Conservation (phyloP, 2,797 vertebrate species). For the Psittacula derbiana region DNA sequence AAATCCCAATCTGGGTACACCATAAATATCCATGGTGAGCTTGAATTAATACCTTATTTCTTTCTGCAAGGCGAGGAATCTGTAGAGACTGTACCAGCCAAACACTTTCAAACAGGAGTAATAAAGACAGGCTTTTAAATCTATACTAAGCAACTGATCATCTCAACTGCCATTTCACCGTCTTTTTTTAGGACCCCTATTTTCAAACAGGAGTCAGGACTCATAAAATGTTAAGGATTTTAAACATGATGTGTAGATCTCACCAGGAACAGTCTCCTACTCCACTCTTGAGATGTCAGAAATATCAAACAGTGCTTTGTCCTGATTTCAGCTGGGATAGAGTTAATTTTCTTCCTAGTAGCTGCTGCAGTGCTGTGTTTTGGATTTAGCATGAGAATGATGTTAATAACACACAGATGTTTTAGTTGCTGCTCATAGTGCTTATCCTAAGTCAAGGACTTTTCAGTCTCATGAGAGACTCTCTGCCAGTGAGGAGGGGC, state of each 20-base stretch:
- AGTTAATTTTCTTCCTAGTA: neutral
- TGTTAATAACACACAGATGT: neutral
- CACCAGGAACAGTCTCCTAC: neutral
- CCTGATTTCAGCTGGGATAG: neutral
- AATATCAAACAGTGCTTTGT: neutral
- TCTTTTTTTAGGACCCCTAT: neutral
- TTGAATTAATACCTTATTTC: neutral
- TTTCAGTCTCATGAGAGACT: neutral
- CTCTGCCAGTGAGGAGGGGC: neutral
- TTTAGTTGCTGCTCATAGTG: neutral
- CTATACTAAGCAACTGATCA: neutral
- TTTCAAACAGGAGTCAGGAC: neutral
- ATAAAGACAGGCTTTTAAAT: neutral
- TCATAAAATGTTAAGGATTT: neutral
- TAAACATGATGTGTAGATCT: neutral
- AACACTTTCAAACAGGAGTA: neutral
- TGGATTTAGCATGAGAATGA: neutral
- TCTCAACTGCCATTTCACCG: neutral
- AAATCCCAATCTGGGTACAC: neutral
- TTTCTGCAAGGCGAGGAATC: neutral
- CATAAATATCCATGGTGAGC: neutral
- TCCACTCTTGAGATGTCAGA: neutral
- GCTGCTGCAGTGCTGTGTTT: neutral
- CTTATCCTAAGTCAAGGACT: neutral
- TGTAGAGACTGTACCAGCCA: neutral